Percentiles rank a stretch among this genome's conserved stretches.
phyloP scores from a whole-genome alignment of 2,113 vertebrate species.

The Lophochroa leadbeateri region DNA sequence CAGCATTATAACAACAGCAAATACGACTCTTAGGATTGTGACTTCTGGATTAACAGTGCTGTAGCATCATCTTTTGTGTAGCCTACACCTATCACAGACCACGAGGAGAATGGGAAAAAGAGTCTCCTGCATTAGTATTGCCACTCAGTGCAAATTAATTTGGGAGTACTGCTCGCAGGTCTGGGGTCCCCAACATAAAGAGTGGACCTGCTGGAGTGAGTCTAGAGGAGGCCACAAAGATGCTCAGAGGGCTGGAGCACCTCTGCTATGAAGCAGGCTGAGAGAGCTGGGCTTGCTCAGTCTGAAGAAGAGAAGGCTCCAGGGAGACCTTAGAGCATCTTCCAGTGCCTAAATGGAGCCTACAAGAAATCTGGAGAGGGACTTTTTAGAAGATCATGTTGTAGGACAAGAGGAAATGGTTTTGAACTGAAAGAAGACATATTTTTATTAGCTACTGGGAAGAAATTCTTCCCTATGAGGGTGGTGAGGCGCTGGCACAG shows the following conservation, averaged over 20 bases:
- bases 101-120: neutral
- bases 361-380: neutral
- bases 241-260: neutral
- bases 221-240: neutral
- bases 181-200: neutral
- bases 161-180: accelerated
- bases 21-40: neutral
- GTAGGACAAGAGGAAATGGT: neutral
- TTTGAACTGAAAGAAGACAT: neutral
- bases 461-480: neutral
- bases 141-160: accelerated
- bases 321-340: neutral
- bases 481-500: neutral
- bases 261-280: neutral
- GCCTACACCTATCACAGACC: neutral
- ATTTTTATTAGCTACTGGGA: neutral
- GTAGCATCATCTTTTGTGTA: neutral
- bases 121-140: neutral
- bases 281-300: neutral
- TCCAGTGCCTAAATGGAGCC: neutral
- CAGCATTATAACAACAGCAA: accelerated
- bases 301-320: neutral
- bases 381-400: neutral
- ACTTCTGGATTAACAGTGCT: neutral
- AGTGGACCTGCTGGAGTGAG: neutral